A percentile compares a stretch with the other conserved stretches of the same genome.
Evolutionary conservation across 2,888 invertebrate species (phyloP).

Genomic region (Drosophila atroscutellata): DNA sequence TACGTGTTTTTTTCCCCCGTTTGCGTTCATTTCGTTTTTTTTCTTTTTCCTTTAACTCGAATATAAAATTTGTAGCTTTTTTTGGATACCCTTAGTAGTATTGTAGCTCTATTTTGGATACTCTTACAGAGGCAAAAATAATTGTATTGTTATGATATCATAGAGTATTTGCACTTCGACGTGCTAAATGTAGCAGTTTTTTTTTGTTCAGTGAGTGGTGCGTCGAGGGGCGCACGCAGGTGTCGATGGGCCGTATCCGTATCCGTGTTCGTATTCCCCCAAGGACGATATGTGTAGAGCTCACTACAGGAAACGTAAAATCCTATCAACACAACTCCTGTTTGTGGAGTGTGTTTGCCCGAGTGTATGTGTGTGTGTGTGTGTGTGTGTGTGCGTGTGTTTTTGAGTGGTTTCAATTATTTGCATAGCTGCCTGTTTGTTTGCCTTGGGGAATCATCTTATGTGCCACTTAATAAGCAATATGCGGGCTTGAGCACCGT

Average conservation of each 20-base stretch:
- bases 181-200: too few species aligned
- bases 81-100: background rate
- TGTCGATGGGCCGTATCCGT: slow-evolving; percentile 58
- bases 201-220: slow-evolving; percentile 33
- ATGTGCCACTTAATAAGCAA: slow-evolving; percentile 78
- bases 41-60: background rate
- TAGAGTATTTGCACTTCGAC: background rate
- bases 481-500: slow-evolving; percentile 49
- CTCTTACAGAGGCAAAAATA: background rate
- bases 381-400: slow-evolving; percentile 12
- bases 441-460: slow-evolving; percentile 45
- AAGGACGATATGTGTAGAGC: slow-evolving; percentile 30
- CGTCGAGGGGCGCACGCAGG: slow-evolving; percentile 51
- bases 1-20: background rate
- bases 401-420: slow-evolving; percentile 72
- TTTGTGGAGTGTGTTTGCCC: slow-evolving; percentile 4
- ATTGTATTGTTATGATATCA: background rate
- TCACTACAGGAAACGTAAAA: slow-evolving; percentile 53
- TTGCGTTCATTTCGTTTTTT: slow-evolving; percentile 4
- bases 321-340: slow-evolving; percentile 56
- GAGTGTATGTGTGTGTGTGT: background rate
- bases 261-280: slow-evolving; percentile 20
- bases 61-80: slow-evolving; percentile 35
- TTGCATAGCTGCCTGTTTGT: slow-evolving; percentile 61
- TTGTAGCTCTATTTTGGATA: background rate